A percentile compares a stretch with the other conserved stretches of the same genome.
These are phyloP conservation scores for Subacronicta megacephala DNA, from an alignment of 2,888 invertebrate species.

Conservation along the genomic window DNA sequence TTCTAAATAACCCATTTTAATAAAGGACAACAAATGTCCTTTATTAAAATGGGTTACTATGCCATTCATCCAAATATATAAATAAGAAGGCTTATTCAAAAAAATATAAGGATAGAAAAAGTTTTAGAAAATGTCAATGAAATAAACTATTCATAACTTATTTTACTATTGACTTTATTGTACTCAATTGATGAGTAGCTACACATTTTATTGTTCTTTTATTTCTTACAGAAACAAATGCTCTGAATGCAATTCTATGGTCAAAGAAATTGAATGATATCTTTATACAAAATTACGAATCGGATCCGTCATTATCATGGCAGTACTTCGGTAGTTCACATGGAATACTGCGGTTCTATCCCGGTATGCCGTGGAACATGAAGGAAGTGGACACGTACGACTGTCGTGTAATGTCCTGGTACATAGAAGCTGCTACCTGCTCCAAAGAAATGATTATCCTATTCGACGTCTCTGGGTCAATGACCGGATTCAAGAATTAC, in stretches of 20 bases:
- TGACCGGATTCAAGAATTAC: constrained; percentile 95
- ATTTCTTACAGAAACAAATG: constrained; percentile 72
- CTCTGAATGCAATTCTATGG: constrained; percentile 93
- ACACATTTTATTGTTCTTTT: background rate
- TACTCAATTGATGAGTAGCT: too few relatives aligned
- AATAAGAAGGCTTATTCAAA: too few relatives aligned
- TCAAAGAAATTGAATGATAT: constrained; percentile 95
- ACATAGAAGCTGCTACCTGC: constrained; percentile 99
- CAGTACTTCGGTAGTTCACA: constrained; percentile 99
- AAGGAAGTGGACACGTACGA: constrained; percentile 94
- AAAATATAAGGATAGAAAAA: too few relatives aligned
- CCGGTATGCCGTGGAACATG: constrained; percentile 93
- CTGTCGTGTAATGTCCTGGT: constrained; percentile 98
- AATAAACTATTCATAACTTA: too few relatives aligned
- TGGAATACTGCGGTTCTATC: constrained; percentile 98
- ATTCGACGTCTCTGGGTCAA: constrained; percentile 98
- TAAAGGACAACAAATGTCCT: too few relatives aligned
- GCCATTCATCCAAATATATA: too few relatives aligned
- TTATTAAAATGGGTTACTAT: too few relatives aligned
- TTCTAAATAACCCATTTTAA: too few relatives aligned
- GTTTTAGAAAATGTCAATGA: too few relatives aligned
- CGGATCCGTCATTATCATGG: constrained; percentile 97
- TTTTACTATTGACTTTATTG: too few relatives aligned
- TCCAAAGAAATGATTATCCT: constrained; percentile 99
- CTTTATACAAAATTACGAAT: constrained; percentile 95